phyloP scores from a whole-genome alignment of 2,888 invertebrate genomes.

The Cacoxenus indagator region DNA sequence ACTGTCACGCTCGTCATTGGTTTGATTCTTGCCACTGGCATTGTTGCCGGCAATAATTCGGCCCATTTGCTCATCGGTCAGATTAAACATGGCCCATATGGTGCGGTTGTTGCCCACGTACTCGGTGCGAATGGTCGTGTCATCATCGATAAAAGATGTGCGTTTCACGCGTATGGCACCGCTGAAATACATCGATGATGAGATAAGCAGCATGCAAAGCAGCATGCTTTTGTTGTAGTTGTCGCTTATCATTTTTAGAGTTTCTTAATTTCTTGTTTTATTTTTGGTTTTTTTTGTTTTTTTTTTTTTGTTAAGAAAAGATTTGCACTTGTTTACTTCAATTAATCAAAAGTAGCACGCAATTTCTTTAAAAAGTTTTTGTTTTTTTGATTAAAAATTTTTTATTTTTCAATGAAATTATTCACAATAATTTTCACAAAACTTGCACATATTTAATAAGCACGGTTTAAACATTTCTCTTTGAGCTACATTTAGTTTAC shows the following conservation, averaged over 20 bases:
- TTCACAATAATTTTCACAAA: constrained; percentile 16
- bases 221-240: constrained; percentile 29
- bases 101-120: constrained; percentile 64
- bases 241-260: constrained; percentile 39
- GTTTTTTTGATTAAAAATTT: constrained; percentile 23
- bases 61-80: constrained; percentile 65
- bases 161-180: constrained; percentile 54
- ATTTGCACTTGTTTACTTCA: constrained; percentile 13
- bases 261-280: not conserved
- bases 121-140: constrained; percentile 59
- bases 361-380: constrained; percentile 24
- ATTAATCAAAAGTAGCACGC: not conserved
- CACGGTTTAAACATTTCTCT: not conserved
- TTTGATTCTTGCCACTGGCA: constrained; percentile 52
- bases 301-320: not conserved
- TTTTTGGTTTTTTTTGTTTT: not conserved
- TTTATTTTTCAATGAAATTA: constrained; percentile 6
- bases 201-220: constrained; percentile 40
- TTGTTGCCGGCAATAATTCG: constrained; percentile 56
- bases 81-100: constrained; percentile 63
- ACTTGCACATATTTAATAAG: constrained; percentile 12
- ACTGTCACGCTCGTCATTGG: constrained; percentile 48
- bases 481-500: not conserved
- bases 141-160: constrained; percentile 51
- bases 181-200: constrained; percentile 26